phyloP scores from a whole-genome alignment of 2,888 invertebrate genomes.

The Sinopyrophorus schimmeli region DNA sequence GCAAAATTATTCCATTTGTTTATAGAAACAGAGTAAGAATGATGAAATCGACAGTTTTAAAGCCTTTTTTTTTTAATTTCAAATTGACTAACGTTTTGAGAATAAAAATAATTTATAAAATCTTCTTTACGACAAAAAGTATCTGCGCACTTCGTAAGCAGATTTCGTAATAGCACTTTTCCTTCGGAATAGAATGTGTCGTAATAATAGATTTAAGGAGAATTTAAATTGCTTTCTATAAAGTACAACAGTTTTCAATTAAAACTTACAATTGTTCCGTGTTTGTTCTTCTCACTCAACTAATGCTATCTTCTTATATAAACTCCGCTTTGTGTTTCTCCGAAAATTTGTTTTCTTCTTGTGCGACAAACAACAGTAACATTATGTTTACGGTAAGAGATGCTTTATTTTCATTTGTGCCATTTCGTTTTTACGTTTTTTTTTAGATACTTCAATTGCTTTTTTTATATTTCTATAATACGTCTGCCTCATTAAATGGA shows the following conservation, averaged over 20 bases:
- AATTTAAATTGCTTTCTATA: constrained; percentile 12
- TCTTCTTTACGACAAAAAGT: too few relatives aligned
- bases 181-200: neutral
- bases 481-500: too few relatives aligned
- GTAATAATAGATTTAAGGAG: neutral
- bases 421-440: neutral
- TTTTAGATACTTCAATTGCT: neutral
- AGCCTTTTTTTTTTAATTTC: too few relatives aligned
- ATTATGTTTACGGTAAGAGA: constrained; percentile 6
- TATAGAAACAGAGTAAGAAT: too few relatives aligned
- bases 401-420: constrained; percentile 9
- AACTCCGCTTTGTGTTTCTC: neutral
- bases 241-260: constrained; percentile 20
- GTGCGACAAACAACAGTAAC: constrained; percentile 4
- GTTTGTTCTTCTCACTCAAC: neutral
- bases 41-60: too few relatives aligned
- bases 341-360: constrained; percentile 4
- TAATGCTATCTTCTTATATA: constrained; percentile 9
- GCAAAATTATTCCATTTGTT: too few relatives aligned
- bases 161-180: constrained; percentile 1
- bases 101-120: too few relatives aligned
- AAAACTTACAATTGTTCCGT: constrained; percentile 2
- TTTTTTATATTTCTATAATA: too few relatives aligned
- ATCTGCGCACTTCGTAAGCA: neutral
- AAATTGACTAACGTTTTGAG: too few relatives aligned